Percentiles rank a stretch among this genome's conserved stretches.
Evolutionary conservation across 1,140 invertebrate species (phyloP).

Genomic region (Agrypnia vestita): DNA sequence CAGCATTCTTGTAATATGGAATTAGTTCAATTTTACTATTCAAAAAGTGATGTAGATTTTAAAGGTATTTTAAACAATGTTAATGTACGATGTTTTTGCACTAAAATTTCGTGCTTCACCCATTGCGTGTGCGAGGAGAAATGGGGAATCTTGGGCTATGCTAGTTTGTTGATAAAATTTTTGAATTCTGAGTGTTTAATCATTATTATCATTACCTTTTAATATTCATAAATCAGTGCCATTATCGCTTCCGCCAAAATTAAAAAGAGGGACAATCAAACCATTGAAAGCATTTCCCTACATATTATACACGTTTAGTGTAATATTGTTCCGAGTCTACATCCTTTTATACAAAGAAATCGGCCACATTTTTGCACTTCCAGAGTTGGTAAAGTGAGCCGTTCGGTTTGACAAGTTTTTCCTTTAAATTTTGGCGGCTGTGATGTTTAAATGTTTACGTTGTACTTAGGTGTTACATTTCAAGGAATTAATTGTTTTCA

Average conservation of each 20-base stretch:
- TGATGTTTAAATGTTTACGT: neutral
- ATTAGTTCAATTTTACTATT: conserved; percentile 29
- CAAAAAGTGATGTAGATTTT: conserved; percentile 13
- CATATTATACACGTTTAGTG: too few species aligned
- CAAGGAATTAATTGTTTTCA: neutral
- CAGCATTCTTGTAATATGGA: neutral
- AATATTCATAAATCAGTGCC: neutral
- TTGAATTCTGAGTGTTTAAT: neutral
- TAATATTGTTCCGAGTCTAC: too few species aligned
- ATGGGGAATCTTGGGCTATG: neutral
- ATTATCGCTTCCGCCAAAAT: neutral
- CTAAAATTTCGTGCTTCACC: neutral
- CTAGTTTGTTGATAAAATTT: neutral
- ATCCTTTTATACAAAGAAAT: too few species aligned
- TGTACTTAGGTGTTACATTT: conserved; percentile 16
- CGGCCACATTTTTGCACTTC: too few species aligned
- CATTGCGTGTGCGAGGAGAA: too few species aligned
- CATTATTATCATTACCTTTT: neutral
- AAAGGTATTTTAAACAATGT: conserved; percentile 6
- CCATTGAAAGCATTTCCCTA: too few species aligned
- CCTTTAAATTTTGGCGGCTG: neutral
- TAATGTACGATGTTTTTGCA: too few species aligned
- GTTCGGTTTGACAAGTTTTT: too few species aligned
- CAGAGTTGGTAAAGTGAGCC: too few species aligned
- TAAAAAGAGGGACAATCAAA: too few species aligned